phyloP scores from a whole-genome alignment of 2,797 vertebrate genomes.

The Hafferia zeledoni region DNA sequence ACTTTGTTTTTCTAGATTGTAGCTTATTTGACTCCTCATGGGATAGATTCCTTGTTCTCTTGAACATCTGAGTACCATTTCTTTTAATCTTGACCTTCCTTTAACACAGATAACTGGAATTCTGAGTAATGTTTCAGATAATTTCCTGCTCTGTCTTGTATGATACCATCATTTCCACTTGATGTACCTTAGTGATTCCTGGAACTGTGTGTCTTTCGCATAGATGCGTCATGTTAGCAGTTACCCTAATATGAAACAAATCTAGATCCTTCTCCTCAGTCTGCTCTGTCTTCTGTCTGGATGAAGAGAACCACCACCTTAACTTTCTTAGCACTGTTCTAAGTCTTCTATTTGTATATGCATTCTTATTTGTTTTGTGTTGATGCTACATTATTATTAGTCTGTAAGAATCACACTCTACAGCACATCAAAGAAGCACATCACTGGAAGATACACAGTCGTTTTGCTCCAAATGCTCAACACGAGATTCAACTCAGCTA shows the following conservation, averaged over 20 bases:
- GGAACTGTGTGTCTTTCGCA: not conserved
- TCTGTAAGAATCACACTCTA: not conserved
- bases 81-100: constrained; percentile 41
- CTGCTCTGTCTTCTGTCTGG: not conserved
- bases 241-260: not conserved
- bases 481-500: not conserved
- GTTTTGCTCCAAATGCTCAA: not conserved
- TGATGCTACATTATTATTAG: not conserved
- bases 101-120: constrained; percentile 37
- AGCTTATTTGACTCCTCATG: constrained; percentile 26
- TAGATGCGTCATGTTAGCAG: not conserved
- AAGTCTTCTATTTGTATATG: not conserved
- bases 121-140: not conserved
- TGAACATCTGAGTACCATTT: constrained; percentile 11
- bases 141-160: not conserved
- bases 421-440: not conserved
- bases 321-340: not conserved
- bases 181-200: constrained; percentile 20
- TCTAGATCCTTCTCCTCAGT: not conserved
- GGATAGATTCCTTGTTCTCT: constrained; percentile 17
- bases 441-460: not conserved
- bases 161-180: constrained; percentile 23
- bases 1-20: constrained; percentile 27
- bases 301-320: not conserved
- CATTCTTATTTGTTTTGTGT: not conserved